A percentile compares a stretch with the other conserved stretches of the same genome.
Conservation (phyloP, 1,140 invertebrate genomes). For the Homalodisca vitripennis region DNA sequence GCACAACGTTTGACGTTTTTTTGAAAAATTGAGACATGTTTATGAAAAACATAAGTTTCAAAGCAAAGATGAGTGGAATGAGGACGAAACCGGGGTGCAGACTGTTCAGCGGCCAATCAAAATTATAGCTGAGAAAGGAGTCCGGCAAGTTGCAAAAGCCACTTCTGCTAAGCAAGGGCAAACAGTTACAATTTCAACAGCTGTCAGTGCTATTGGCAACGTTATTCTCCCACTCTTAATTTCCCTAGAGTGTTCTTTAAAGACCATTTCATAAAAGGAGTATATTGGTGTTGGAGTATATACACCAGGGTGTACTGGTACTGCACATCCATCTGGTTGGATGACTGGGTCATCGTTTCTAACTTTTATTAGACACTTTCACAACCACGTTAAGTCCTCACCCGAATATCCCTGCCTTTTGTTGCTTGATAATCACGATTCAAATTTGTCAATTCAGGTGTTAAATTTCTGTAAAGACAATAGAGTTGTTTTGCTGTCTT, state of each 20-base stretch:
- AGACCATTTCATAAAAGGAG: constrained; percentile 50
- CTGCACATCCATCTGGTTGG: constrained; percentile 47
- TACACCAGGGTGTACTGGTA: constrained; percentile 44
- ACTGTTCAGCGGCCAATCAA: constrained; percentile 46
- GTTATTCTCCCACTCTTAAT: constrained; percentile 47
- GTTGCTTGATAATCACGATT: constrained; percentile 32
- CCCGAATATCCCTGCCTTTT: constrained; percentile 34
- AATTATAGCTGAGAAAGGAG: constrained; percentile 42
- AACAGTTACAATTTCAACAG: constrained; percentile 40
- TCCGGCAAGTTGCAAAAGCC: constrained; percentile 43
- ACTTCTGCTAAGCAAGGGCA: constrained; percentile 44
- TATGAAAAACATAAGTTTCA: constrained; percentile 41
- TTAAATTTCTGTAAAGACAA: constrained; percentile 18
- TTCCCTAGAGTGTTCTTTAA: constrained; percentile 48
- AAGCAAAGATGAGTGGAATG: constrained; percentile 46
- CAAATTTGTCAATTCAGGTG: constrained; percentile 20
- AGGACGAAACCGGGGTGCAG: constrained; percentile 46
- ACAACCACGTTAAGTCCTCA: constrained; percentile 17
- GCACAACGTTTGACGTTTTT: constrained; percentile 43
- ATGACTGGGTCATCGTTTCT: constrained; percentile 48
- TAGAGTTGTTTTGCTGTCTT: constrained; percentile 27
- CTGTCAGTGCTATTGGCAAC: constrained; percentile 44
- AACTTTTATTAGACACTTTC: constrained; percentile 25
- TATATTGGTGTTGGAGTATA: no score
- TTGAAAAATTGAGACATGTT: constrained; percentile 42